Evolutionary conservation across 1,140 invertebrate species (phyloP).

Genomic region (Halesus radiatus): DNA sequence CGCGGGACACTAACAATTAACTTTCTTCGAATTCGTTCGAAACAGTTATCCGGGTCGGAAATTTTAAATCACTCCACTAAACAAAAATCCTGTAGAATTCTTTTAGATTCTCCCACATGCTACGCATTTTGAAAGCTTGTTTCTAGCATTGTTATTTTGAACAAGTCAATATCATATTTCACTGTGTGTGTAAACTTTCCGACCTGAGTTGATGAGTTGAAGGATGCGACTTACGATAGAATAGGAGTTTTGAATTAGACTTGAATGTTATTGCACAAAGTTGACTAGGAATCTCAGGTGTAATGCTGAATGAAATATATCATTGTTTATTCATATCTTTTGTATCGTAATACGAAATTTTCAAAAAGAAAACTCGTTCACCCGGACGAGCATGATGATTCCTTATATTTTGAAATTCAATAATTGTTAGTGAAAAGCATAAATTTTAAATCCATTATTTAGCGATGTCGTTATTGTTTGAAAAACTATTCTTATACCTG

Average conservation of each 20-base stretch:
- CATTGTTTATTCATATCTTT: conserved; percentile 55
- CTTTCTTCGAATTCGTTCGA: conserved; percentile 50
- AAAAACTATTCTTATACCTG: conserved; percentile 45
- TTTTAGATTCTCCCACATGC: too few relatives aligned
- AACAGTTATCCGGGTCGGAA: conserved; percentile 41
- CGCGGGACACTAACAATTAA: conserved; percentile 69
- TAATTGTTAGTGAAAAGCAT: conserved; percentile 20
- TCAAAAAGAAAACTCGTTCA: neutral
- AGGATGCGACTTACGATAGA: conserved; percentile 44
- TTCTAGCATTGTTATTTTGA: conserved; percentile 9
- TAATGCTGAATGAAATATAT: conserved; percentile 45
- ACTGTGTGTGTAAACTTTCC: neutral
- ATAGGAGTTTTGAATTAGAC: conserved; percentile 55
- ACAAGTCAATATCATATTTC: neutral
- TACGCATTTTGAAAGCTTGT: too few relatives aligned
- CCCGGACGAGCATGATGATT: neutral
- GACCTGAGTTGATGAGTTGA: conserved; percentile 6
- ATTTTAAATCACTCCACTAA: neutral
- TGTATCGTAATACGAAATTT: conserved; percentile 29
- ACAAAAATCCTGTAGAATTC: too few relatives aligned
- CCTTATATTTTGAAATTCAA: conserved; percentile 23
- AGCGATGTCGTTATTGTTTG: conserved; percentile 24
- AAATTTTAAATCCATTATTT: conserved; percentile 29
- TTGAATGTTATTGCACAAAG: conserved; percentile 40
- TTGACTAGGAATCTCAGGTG: conserved; percentile 33